Conservation (phyloP, 2,113 vertebrate species). For the Charadrius vociferus region DNA sequence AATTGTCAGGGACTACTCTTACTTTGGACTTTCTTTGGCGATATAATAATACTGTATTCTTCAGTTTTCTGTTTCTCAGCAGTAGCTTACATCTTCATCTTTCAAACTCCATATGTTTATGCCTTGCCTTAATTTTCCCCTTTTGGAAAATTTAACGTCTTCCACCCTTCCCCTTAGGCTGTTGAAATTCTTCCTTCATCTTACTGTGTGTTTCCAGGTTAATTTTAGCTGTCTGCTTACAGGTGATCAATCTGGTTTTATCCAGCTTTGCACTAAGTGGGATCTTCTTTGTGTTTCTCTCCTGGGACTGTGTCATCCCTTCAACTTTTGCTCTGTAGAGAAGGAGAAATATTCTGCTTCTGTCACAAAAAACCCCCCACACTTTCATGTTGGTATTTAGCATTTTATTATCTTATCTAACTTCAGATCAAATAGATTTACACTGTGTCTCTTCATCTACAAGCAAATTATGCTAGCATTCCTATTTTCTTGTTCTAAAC, state of each 20-base stretch:
- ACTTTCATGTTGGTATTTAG: background rate
- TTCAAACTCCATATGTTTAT: background rate
- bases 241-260: background rate
- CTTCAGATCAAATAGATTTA: background rate
- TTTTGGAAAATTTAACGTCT: background rate
- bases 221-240: slow-evolving; percentile 7
- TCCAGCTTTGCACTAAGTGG: slow-evolving; percentile 35
- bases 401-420: background rate
- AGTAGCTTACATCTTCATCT: background rate
- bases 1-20: background rate
- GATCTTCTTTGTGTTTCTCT: slow-evolving; percentile 28
- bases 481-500: background rate
- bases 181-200: background rate
- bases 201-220: background rate
- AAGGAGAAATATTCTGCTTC: background rate
- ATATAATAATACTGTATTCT: background rate
- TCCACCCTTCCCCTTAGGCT: background rate
- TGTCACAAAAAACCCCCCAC: background rate
- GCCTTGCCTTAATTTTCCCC: background rate
- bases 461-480: background rate
- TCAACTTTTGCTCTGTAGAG: slow-evolving; percentile 1
- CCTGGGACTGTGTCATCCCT: background rate
- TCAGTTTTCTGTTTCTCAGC: background rate
- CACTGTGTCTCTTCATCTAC: background rate
- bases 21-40: background rate